These are phyloP conservation scores for Dione juno DNA, from an alignment of 2,888 invertebrate genomes.

Conservation along the genomic window DNA sequence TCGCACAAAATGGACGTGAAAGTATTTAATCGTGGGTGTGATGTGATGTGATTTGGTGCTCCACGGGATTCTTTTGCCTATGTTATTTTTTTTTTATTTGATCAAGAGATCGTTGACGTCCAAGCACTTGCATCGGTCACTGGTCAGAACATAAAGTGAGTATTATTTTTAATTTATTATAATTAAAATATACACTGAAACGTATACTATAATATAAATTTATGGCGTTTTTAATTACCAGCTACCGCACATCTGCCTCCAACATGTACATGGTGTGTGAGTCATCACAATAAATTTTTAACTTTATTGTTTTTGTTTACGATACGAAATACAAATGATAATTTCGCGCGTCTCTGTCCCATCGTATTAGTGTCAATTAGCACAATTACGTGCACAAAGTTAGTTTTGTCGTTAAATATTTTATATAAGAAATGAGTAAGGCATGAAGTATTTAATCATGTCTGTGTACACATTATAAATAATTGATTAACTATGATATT, in stretches of 20 bases:
- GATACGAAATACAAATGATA: slow-evolving; percentile 49
- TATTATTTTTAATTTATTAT: slow-evolving; percentile 31
- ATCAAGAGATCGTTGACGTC: slow-evolving; percentile 45
- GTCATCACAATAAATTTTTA: slow-evolving; percentile 45
- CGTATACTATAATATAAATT: slow-evolving; percentile 26
- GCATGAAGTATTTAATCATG: slow-evolving; percentile 27
- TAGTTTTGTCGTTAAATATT: background rate
- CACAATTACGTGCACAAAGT: slow-evolving; percentile 14
- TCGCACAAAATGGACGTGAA: slow-evolving; percentile 73
- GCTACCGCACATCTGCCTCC: slow-evolving; percentile 43
- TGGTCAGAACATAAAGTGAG: slow-evolving; percentile 46
- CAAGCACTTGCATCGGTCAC: slow-evolving; percentile 45
- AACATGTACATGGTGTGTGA: slow-evolving; percentile 46
- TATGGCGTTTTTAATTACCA: slow-evolving; percentile 28
- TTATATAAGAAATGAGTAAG: slow-evolving; percentile 11
- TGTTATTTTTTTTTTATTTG: slow-evolving; percentile 45
- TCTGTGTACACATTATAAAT: slow-evolving; percentile 19
- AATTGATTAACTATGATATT: slow-evolving; percentile 25
- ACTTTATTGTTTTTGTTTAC: slow-evolving; percentile 55
- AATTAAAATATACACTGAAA: slow-evolving; percentile 13
- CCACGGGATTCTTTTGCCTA: slow-evolving; percentile 42
- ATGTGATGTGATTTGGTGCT: slow-evolving; percentile 57
- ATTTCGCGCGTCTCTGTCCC: slow-evolving; percentile 46
- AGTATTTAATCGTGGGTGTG: slow-evolving; percentile 66
- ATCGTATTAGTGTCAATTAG: slow-evolving; percentile 44